Evolutionary conservation across 2,113 vertebrate species (phyloP), one percentile per base, ranked within the genome.

Genomic region (Synodontis membranacea): DNA sequence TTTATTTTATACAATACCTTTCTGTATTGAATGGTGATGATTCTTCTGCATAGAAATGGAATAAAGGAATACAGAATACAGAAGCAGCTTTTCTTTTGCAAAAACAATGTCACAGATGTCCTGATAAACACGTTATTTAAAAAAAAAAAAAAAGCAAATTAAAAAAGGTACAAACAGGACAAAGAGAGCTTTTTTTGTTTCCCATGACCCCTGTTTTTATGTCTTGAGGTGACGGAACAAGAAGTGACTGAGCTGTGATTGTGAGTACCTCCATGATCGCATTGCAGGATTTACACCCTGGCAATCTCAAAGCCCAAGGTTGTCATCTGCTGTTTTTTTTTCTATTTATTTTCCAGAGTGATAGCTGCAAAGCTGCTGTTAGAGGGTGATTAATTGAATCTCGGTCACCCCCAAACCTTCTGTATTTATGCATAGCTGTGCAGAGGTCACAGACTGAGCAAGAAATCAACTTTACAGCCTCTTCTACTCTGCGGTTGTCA

Each of bases 391-490:
- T 87, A 90, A 91, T 80, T 91, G 84, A 60, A 48, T 46, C 88
- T 86, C 31, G 56, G 48, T 66, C 80, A 80, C 50, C 80, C 85
- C 23, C 25, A 74, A 86, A 72, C 82, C 64, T 68, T 87, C 74
- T 83, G 82, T 89, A 88, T 90, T 89, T 88, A 90, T 78, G 83
- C 80, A 66, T 46, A 62, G 84, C 84, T 91, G 84, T 54, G n/a
- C 81, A 84, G 89, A 90, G 91, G 87, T 90, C 90, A 91, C 78
- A 74, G 70, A 72, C 84, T 76, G 46, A 83, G 85, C 86, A 74
- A 85, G 87, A 85, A 92, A 89, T 90, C 82, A 87, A 86, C 86
- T 92, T 91, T 90, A 92, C 87, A 54, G 84, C 84, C 84, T 84
- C 84, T 83, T 83, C 58, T 82, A 56, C 10, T 21, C 56, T 44